Base-by-base conservation (phyloP, 2,888 invertebrate genomes). In the Crepidodera aurea region DNA sequence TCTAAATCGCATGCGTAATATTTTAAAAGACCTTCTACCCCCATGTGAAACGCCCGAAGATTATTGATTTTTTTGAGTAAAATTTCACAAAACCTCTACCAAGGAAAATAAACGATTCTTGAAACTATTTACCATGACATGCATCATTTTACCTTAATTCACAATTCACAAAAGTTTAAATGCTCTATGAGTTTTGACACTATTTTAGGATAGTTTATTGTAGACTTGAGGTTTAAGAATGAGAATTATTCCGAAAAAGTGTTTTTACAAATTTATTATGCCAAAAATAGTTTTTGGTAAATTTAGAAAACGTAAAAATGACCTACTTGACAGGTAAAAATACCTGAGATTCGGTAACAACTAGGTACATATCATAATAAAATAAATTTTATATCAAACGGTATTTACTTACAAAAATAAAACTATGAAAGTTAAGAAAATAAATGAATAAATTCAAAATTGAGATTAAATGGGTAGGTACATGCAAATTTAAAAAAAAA, bases 61-160 rank as follows among this genome's bases (percentile, higher is more conserved):
- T 76, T 78, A 78, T 78, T 78, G 78, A 78, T 78, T 77, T 78
- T 76, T 73, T 63, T 59, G 66, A 71, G 62, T 64, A 68, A 69
- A 67, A 66, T 68, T 58, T 62, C 42, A 56, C 44, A 65, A 69
- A 71, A 64, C 40, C 44, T 34, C 2, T 34, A 44, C 22, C 22
- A 16, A 44, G n/a, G 25, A 44, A 44, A 44, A 13, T 44, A 44
- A 44, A 44, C n/a, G 6, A 7, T 34, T 13, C 12, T 34, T 34
- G 3, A 34, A 34, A 12, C 2, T 13, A 34, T 34, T 34, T 13
- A 44, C n/a, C 44, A 7, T 13, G 44, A 27, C 59, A 63, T 59
- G 59, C 58, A 55, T 59, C 7, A 22, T 34, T 34, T 34, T 13
- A 3, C 10, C 3, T 29, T 29, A 29, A 29, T 29, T 29, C 29